Evolutionary conservation across 2,797 vertebrate species (phyloP).

Genomic region (Cryptoprocta ferox): DNA sequence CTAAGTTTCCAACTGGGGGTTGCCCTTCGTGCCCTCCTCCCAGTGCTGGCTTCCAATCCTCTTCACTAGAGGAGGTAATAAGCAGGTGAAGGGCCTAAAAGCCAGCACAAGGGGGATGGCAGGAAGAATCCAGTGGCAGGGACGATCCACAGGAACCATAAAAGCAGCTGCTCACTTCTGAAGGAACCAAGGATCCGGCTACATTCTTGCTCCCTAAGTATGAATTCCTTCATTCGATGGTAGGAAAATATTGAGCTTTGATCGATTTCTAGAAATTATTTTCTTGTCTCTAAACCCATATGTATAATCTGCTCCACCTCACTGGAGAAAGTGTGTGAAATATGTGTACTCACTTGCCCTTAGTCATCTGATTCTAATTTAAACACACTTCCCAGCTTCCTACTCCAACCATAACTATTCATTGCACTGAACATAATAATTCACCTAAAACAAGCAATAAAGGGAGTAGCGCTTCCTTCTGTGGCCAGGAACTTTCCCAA

Average conservation of each 20-base stretch:
- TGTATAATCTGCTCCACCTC: neutral
- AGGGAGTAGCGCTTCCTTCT: conserved; percentile 43
- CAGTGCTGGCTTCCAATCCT: neutral
- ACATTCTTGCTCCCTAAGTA: neutral
- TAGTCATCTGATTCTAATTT: conserved; percentile 59
- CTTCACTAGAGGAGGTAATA: neutral
- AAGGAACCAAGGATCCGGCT: neutral
- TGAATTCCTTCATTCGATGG: neutral
- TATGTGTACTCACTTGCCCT: conserved; percentile 9
- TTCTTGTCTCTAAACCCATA: conserved; percentile 25
- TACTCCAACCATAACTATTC: conserved; percentile 45
- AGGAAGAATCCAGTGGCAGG: neutral
- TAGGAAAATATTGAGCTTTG: conserved; percentile 8
- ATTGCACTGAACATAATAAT: conserved; percentile 41
- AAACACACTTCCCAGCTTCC: conserved; percentile 42
- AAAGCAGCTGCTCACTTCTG: neutral
- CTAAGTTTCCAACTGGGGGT: neutral
- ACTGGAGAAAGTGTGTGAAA: neutral
- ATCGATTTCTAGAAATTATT: neutral
- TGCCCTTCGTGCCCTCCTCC: neutral
- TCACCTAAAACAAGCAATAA: conserved; percentile 52
- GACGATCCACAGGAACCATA: neutral
- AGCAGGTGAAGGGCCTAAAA: neutral
- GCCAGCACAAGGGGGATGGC: neutral
- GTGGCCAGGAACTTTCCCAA: conserved; percentile 1